Evolutionary conservation across 2,888 invertebrate genomes (phyloP), one percentile per base, ranked within the genome.

Genomic region (Agriopis marginaria): DNA sequence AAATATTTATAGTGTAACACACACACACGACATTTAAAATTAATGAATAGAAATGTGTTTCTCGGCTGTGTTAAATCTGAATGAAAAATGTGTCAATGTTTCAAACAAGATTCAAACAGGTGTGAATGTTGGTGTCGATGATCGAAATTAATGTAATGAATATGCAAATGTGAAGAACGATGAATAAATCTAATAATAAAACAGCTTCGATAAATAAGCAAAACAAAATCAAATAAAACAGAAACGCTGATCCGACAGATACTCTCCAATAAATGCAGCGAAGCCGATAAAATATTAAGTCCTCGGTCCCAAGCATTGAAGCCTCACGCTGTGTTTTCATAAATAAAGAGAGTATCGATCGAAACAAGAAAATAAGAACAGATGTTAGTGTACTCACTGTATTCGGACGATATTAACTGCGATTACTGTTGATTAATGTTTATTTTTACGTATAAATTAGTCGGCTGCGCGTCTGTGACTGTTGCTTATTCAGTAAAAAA

Each of bases 391-490:
- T 94, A 94, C 94, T 94, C 91, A 94, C 94, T 89, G 92, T 89
- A 87, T 87, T 89, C 82, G 86, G 91, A 88, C 89, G 92, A 89
- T 90, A 89, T 88, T 86, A 85, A 87, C 90, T 87, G 90, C 88
- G 88, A 87, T 89, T 87, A 88, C 86, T 87, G 89, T 87, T 91
- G 92, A 92, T 92, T 90, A 89, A 91, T 93, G 91, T 91, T 89
- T 91, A 90, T 91, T 92, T 91, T 90, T 87, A 92, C 91, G 93
- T 93, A 93, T 89, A 92, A 93, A 91, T 93, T 88, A 92, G 82
- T 88, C 88, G 89, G 86, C 85, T 86, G 90, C 93, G 91, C 92
- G 94, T 86, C 93, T 92, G 87, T 92, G 94, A 95, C 95, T 95
- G 92, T 88, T 88, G 83, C 87, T 88, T 86, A 89, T 89, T 89